A percentile compares a stretch with the other conserved stretches of the same genome.
Conservation (phyloP, 2,888 invertebrate genomes). For the Eudasyphora cyanicolor region DNA sequence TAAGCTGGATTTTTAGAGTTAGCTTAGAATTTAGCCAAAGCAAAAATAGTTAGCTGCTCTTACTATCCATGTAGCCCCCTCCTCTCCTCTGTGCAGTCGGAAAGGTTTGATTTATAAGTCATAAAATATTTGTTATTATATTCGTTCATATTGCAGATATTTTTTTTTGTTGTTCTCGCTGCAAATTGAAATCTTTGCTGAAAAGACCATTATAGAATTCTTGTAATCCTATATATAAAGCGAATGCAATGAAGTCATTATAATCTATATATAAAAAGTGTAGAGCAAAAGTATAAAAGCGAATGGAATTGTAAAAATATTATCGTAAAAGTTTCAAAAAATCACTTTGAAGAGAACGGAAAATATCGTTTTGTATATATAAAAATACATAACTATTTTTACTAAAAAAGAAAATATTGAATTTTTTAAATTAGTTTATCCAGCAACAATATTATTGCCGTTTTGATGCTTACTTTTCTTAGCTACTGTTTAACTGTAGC, state of each 20-base stretch:
- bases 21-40: conserved; percentile 23
- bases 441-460: no score
- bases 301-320: neutral
- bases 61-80: neutral
- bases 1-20: neutral
- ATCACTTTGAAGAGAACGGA: no score
- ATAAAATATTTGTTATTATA: conserved; percentile 51
- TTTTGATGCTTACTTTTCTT: neutral
- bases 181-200: conserved; percentile 1
- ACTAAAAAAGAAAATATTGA: no score
- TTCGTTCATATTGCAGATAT: no score
- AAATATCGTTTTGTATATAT: no score
- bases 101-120: conserved; percentile 48
- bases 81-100: no score
- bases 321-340: no score
- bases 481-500: neutral
- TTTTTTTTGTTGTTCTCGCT: neutral
- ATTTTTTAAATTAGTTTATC: no score
- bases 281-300: neutral
- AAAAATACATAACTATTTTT: no score
- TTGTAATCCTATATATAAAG: conserved; percentile 39
- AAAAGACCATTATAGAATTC: conserved; percentile 61
- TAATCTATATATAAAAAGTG: conserved; percentile 31
- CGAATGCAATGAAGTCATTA: conserved; percentile 58
- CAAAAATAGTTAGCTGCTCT: neutral